Conservation (phyloP, 1,140 invertebrate genomes). For the Aporrectodea caliginosa region DNA sequence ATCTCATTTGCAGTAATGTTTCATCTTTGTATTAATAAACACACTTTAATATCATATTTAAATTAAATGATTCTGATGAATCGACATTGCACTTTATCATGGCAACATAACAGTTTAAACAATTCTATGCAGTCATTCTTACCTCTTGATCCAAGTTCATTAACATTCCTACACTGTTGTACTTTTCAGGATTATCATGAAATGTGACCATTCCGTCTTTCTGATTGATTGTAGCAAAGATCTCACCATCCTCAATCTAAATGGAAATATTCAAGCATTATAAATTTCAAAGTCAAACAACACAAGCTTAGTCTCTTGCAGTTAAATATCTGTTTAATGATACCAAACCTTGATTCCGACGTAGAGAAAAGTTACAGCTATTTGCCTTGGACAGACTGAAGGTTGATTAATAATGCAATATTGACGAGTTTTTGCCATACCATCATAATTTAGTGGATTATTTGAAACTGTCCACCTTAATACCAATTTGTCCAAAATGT, state of each 20-base stretch:
- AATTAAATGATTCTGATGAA: background rate
- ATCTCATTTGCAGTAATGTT: background rate
- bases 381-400: too few species aligned
- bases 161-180: slow-evolving; percentile 81
- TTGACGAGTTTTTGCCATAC: too few species aligned
- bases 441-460: too few species aligned
- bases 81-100: background rate
- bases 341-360: too few species aligned
- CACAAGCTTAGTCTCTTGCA: too few species aligned
- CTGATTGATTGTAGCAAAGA: slow-evolving; percentile 94
- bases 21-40: background rate
- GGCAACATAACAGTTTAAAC: background rate
- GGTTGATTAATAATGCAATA: too few species aligned
- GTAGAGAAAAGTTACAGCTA: too few species aligned
- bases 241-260: slow-evolving; percentile 97
- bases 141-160: slow-evolving; percentile 74
- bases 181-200: slow-evolving; percentile 91
- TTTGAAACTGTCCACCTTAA: too few species aligned
- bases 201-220: slow-evolving; percentile 98
- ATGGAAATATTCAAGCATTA: too few species aligned
- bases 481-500: too few species aligned
- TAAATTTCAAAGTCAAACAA: too few species aligned
- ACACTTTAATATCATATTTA: background rate
- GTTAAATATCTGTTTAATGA: too few species aligned
- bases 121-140: slow-evolving; percentile 27